phyloP scores from a whole-genome alignment of 2,888 invertebrate genomes.

The Drosophila aldrichi region DNA sequence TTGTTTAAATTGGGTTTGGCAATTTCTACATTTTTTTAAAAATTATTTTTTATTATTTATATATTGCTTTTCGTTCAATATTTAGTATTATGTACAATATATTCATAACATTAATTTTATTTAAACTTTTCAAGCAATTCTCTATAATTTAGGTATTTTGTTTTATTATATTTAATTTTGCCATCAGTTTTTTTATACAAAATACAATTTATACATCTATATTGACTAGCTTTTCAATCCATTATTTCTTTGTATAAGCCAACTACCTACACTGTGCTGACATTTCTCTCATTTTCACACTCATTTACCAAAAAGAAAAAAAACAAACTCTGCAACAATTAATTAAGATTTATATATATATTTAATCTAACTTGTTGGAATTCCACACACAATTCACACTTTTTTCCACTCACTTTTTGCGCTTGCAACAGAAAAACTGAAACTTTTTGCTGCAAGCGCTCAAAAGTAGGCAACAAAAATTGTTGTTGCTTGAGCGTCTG shows the following conservation, averaged over 20 bases:
- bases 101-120: no score
- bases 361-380: background rate
- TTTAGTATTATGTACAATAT: no score
- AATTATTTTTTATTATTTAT: no score
- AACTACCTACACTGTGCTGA: background rate
- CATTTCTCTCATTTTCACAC: background rate
- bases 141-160: no score
- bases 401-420: background rate
- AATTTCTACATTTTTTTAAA: no score
- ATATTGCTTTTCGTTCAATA: no score
- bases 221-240: background rate
- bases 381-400: background rate
- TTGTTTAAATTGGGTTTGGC: no score
- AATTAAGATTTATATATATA: background rate
- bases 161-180: no score
- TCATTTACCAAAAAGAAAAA: background rate
- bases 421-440: background rate
- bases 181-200: no score
- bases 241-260: background rate
- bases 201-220: no score
- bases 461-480: conserved; percentile 27
- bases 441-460: conserved; percentile 6
- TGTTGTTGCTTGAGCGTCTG: background rate
- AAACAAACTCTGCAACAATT: background rate
- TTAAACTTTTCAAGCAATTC: no score